phyloP scores from a whole-genome alignment of 37 sponge, comb jelly and placozoan genomes.

The Chondrilla cf. caribensis region DNA sequence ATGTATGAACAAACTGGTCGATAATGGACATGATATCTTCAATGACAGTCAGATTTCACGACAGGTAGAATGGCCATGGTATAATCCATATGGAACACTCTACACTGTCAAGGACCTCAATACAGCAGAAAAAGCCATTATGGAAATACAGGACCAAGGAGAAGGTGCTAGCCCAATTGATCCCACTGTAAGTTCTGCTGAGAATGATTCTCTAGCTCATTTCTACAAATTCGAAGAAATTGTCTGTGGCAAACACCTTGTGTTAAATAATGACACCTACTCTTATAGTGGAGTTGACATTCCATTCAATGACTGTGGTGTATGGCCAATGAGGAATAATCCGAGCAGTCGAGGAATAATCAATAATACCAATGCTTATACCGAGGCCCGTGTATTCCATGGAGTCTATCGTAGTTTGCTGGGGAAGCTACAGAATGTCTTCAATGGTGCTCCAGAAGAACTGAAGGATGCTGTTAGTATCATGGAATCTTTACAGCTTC shows the following conservation, averaged over 20 bases:
- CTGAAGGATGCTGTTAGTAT: conserved; percentile 25
- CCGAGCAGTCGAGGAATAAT: conserved; percentile 11
- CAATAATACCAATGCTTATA: conserved; percentile 14
- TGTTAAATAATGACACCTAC: neutral
- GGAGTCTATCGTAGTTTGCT: conserved; percentile 24
- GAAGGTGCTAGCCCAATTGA: conserved; percentile 43
- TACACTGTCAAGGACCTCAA: conserved; percentile 3
- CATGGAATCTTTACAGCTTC: conserved; percentile 56
- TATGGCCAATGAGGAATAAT: conserved; percentile 61
- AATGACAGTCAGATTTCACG: neutral
- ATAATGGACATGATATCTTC: conserved; percentile 4
- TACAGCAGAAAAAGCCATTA: conserved; percentile 26
- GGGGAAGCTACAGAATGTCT: conserved; percentile 29
- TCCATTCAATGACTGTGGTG: conserved; percentile 30
- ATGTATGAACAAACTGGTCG: conserved; percentile 18
- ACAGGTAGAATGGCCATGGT: conserved; percentile 44
- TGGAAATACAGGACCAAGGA: conserved; percentile 37
- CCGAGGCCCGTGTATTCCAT: conserved; percentile 41
- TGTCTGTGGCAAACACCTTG: conserved; percentile 18
- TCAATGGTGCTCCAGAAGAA: conserved; percentile 34
- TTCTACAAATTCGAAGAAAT: conserved; percentile 59
- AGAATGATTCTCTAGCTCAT: conserved; percentile 29
- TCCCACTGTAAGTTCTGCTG: neutral
- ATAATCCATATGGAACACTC: neutral
- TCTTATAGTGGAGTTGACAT: conserved; percentile 17